These are phyloP conservation scores for Aphodius granarius DNA, from an alignment of 2,888 invertebrate species.

Conservation along the genomic window DNA sequence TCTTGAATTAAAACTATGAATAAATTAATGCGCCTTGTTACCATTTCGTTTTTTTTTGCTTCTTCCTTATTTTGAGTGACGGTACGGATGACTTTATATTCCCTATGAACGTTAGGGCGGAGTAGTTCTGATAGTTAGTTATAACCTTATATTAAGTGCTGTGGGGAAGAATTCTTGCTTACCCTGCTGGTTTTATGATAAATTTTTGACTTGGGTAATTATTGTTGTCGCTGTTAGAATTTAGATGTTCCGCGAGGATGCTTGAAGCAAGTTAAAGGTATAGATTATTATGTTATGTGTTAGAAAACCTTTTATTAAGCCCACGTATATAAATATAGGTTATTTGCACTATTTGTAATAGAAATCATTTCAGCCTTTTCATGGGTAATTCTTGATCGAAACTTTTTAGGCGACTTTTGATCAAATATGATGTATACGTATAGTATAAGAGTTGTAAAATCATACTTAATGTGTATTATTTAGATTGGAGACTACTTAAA, in stretches of 20 bases:
- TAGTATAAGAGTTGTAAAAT: too few relatives aligned
- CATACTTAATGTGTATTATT: too few relatives aligned
- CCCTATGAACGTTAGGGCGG: not conserved
- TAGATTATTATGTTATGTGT: too few relatives aligned
- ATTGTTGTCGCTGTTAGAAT: not conserved
- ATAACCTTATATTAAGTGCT: not conserved
- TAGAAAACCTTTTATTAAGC: too few relatives aligned
- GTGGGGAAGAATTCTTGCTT: not conserved
- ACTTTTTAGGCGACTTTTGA: too few relatives aligned
- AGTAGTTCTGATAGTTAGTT: not conserved
- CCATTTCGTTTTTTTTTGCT: not conserved
- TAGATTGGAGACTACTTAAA: too few relatives aligned
- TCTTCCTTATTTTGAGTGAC: not conserved
- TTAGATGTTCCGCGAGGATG: not conserved
- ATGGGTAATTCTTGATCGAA: too few relatives aligned
- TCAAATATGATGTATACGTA: too few relatives aligned
- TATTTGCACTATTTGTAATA: too few relatives aligned
- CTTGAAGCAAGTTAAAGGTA: not conserved
- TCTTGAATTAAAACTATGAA: constrained; percentile 32
- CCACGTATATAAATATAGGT: too few relatives aligned
- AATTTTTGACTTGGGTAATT: not conserved
- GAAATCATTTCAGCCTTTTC: too few relatives aligned
- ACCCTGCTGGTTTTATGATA: not conserved
- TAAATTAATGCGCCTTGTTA: constrained; percentile 31
- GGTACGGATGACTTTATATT: not conserved